A percentile compares a stretch with the other conserved stretches of the same genome.
phyloP scores from a whole-genome alignment of 2,797 vertebrate species.

The Novumbra hubbsi region DNA sequence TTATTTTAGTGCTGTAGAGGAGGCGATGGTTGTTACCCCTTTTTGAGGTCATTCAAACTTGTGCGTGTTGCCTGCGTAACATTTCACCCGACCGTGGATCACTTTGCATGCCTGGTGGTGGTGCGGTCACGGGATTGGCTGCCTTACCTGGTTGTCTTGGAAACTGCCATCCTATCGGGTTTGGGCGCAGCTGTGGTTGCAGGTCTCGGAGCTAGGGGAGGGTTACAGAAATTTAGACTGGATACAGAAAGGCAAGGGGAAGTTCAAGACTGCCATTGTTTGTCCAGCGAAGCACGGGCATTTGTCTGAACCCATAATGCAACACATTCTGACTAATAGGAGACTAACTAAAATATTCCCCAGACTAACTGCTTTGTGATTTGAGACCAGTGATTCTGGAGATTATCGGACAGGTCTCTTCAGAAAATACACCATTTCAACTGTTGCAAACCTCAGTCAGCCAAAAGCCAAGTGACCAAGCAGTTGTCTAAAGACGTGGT shows the following conservation, averaged over 20 bases:
- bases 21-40: background rate
- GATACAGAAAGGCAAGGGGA: background rate
- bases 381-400: no score
- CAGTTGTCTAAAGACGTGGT: no score
- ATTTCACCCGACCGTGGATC: background rate
- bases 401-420: no score
- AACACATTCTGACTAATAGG: background rate
- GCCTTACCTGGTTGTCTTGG: slow-evolving; percentile 71
- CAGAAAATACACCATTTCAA: no score
- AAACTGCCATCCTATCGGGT: slow-evolving; percentile 33
- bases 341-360: background rate
- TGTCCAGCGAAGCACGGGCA: background rate
- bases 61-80: background rate
- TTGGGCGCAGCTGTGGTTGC: slow-evolving; percentile 35
- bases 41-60: background rate
- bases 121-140: background rate
- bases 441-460: no score
- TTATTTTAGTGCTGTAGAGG: background rate
- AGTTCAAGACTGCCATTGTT: background rate
- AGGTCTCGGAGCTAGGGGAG: slow-evolving; percentile 45
- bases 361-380: no score
- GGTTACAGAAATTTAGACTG: background rate
- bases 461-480: no score
- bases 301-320: background rate
- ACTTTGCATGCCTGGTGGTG: background rate